phyloP scores from a whole-genome alignment of 2,797 vertebrate species.

The Linurgus olivaceus region DNA sequence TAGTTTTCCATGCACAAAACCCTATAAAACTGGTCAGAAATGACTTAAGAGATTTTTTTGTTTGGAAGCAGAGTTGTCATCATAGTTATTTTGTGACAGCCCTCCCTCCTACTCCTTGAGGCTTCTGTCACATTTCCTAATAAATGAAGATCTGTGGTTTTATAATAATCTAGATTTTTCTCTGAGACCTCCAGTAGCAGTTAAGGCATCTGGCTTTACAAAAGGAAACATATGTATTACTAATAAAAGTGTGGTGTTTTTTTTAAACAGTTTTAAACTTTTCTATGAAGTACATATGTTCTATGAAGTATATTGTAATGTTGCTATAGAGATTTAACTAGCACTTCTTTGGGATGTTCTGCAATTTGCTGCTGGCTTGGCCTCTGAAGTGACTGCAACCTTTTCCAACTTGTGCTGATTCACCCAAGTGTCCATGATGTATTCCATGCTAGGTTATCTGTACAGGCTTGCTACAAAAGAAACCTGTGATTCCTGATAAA shows the following conservation, averaged over 20 bases:
- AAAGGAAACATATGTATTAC: not conserved
- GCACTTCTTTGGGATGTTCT: not conserved
- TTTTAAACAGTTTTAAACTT: not conserved
- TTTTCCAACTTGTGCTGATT: not conserved
- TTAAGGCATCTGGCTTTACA: conserved; percentile 49
- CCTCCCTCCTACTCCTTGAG: not conserved
- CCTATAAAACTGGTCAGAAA: not conserved
- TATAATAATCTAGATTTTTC: not conserved
- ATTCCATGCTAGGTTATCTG: not conserved
- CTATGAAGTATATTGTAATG: not conserved
- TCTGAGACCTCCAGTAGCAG: not conserved
- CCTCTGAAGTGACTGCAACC: not conserved
- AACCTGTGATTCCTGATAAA: not conserved
- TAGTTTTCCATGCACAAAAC: not conserved
- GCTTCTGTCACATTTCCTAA: not conserved
- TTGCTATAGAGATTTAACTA: not conserved
- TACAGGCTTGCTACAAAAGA: not conserved
- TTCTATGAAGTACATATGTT: not conserved
- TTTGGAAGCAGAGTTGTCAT: not conserved
- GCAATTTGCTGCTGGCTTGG: not conserved
- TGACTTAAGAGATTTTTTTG: not conserved
- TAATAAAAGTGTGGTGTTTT: not conserved
- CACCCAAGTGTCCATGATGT: not conserved
- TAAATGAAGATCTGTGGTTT: not conserved
- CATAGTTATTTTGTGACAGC: not conserved